Conservation (phyloP, 1,140 invertebrate species). For the Temnothorax nylanderi region DNA sequence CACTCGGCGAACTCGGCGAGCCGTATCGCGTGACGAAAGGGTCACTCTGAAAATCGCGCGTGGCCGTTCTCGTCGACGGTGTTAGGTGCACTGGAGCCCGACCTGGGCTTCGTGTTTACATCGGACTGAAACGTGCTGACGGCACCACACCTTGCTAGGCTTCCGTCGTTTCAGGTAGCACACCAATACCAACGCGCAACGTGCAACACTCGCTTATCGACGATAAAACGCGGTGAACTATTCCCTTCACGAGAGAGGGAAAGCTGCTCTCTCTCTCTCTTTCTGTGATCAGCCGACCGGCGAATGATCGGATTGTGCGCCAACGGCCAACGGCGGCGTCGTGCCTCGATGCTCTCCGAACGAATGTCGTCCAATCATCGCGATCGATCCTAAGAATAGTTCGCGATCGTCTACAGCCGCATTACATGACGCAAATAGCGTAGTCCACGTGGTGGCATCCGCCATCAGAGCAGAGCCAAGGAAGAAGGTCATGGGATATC, state of each 20-base stretch:
- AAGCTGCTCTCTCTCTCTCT: slow-evolving; percentile 60
- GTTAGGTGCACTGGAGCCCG: slow-evolving; percentile 73
- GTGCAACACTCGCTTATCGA: slow-evolving; percentile 14
- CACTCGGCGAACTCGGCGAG: background rate
- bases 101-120: slow-evolving; percentile 72
- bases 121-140: slow-evolving; percentile 70
- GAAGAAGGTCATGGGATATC: slow-evolving; percentile 66
- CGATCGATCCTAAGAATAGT: slow-evolving; percentile 63
- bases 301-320: slow-evolving; percentile 72
- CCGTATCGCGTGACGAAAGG: slow-evolving; percentile 47
- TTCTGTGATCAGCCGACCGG: slow-evolving; percentile 75
- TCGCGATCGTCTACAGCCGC: slow-evolving; percentile 56
- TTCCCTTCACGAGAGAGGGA: slow-evolving; percentile 61
- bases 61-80: slow-evolving; percentile 70
- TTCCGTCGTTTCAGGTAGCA: slow-evolving; percentile 74
- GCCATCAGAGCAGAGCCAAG: slow-evolving; percentile 27
- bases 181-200: slow-evolving; percentile 66
- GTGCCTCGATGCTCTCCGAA: slow-evolving; percentile 10
- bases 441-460: slow-evolving; percentile 1
- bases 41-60: slow-evolving; percentile 45
- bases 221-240: slow-evolving; percentile 60
- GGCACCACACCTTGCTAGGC: slow-evolving; percentile 74
- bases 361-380: slow-evolving; percentile 31
- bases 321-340: slow-evolving; percentile 32
- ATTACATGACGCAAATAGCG: slow-evolving; percentile 66